Conservation (phyloP, 2,113 vertebrate genomes). For the Columba janthina region DNA sequence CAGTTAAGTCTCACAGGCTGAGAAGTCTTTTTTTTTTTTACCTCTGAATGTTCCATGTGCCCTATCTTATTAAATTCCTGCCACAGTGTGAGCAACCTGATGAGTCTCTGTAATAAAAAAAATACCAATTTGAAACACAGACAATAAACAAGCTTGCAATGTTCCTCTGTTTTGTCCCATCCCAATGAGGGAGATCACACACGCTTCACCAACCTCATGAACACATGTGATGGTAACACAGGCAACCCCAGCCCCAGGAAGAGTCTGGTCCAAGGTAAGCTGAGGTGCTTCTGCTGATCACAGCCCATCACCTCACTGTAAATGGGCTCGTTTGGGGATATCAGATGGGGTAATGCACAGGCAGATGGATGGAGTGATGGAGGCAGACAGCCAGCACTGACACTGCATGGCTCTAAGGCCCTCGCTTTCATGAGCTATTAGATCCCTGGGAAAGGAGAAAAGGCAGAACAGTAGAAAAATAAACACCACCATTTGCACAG, state of each 20-base stretch:
- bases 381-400: background rate
- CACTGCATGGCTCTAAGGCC: background rate
- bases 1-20: conserved; percentile 83
- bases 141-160: conserved; percentile 48
- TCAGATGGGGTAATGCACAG: fast-evolving
- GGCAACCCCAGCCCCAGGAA: background rate
- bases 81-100: conserved; percentile 69
- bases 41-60: conserved; percentile 77
- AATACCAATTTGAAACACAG: conserved; percentile 74
- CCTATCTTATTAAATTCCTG: conserved; percentile 72
- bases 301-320: background rate
- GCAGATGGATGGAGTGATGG: background rate
- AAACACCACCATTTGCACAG: background rate
- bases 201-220: fast-evolving
- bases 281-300: background rate
- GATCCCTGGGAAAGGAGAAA: background rate
- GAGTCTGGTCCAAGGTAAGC: background rate
- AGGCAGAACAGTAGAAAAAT: background rate
- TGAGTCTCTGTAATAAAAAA: conserved; percentile 79
- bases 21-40: conserved; percentile 73
- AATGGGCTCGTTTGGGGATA: background rate
- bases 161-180: conserved; percentile 47
- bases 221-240: background rate
- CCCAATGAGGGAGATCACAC: background rate
- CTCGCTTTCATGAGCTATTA: background rate